Conservation (phyloP, 2,797 vertebrate genomes). For the Prionace glauca region DNA sequence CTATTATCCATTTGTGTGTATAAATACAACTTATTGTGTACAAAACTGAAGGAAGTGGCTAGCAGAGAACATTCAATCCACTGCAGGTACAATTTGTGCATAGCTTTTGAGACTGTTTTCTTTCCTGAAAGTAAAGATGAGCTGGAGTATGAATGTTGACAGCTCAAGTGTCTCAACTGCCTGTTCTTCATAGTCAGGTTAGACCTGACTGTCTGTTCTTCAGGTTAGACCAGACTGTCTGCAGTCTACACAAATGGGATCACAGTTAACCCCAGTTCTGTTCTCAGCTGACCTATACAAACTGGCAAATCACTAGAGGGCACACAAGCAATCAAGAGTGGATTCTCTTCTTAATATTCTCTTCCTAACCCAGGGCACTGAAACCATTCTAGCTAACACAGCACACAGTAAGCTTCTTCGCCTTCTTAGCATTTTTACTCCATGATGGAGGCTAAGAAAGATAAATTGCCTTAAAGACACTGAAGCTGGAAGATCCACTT, state of each 20-base stretch:
- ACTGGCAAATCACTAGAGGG: neutral
- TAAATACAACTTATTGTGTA: neutral
- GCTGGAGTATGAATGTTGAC: neutral
- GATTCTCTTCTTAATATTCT: neutral
- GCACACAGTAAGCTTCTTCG: neutral
- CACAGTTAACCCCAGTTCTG: neutral
- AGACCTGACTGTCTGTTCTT: too few species aligned
- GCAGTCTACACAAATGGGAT: neutral
- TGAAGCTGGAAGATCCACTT: too few species aligned
- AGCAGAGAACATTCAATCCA: constrained; percentile 7
- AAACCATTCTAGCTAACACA: neutral
- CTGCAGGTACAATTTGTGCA: neutral
- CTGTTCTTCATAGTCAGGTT: neutral
- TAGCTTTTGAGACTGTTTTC: neutral
- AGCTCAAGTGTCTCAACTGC: neutral
- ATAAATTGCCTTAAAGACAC: too few species aligned
- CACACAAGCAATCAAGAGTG: neutral
- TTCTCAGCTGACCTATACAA: too few species aligned
- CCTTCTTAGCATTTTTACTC: too few species aligned
- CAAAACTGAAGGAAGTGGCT: neutral
- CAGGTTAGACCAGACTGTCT: neutral
- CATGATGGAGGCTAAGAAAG: too few species aligned
- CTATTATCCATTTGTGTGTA: neutral
- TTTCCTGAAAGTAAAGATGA: neutral
- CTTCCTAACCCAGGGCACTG: neutral